These are phyloP conservation scores for Homarus gammarus DNA, from an alignment of 2,888 invertebrate species.

Conservation along the genomic window DNA sequence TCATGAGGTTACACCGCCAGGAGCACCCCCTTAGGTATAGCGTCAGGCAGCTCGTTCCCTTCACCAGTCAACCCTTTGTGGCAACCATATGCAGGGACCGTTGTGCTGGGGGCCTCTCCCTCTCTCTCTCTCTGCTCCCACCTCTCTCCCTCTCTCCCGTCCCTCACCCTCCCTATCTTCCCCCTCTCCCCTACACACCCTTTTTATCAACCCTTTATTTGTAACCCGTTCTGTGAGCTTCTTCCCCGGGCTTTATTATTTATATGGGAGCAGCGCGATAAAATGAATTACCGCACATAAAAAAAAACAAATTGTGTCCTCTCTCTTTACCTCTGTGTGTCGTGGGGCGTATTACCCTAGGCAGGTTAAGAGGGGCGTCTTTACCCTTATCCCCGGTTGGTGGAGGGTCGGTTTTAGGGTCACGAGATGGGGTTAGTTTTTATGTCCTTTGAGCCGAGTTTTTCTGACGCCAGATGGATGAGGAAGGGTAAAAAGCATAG, in stretches of 20 bases:
- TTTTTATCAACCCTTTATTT: constrained; percentile 61
- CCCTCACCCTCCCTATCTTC: not conserved
- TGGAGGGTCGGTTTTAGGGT: not conserved
- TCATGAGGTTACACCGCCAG: not conserved
- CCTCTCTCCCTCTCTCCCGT: not conserved
- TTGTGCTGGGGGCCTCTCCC: constrained; percentile 7
- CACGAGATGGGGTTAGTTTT: not conserved
- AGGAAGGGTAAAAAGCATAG: constrained; percentile 53
- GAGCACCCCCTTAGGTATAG: not conserved
- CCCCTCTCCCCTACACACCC: constrained; percentile 16
- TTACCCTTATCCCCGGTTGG: not conserved
- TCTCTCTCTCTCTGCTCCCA: not conserved
- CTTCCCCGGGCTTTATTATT: constrained; percentile 53
- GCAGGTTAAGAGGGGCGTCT: not conserved
- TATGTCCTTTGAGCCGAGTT: constrained; percentile 17
- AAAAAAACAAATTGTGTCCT: constrained; percentile 64
- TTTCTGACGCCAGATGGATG: constrained; percentile 61
- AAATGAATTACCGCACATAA: constrained; percentile 54
- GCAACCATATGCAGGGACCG: constrained; percentile 18
- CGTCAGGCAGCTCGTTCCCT: not conserved
- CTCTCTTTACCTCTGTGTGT: not conserved
- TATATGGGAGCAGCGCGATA: constrained; percentile 59
- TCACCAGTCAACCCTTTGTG: not conserved
- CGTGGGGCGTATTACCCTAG: not conserved
- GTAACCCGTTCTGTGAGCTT: constrained; percentile 56